Evolutionary conservation across 1,140 invertebrate genomes (phyloP).

Genomic region (Drosophila kurseongensis): DNA sequence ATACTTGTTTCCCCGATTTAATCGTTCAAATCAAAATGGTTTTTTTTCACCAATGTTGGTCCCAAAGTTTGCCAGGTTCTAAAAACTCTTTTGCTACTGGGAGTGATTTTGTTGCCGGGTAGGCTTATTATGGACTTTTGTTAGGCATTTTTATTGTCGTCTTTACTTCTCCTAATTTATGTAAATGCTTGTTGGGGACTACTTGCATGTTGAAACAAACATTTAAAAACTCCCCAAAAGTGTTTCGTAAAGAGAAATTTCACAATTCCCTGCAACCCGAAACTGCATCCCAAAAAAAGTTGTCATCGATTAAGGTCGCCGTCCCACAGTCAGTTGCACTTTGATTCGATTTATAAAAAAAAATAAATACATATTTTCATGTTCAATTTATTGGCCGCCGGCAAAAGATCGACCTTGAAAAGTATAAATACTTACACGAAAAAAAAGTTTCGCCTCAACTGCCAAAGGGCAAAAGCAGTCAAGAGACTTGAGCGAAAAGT

Average conservation of each 20-base stretch:
- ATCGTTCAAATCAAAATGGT: conserved; percentile 6
- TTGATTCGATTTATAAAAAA: conserved; percentile 28
- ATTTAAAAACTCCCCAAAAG: conserved; percentile 42
- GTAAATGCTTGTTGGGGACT: conserved; percentile 14
- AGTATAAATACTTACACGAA: conserved; percentile 45
- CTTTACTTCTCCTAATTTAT: conserved; percentile 11
- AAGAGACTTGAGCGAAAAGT: conserved; percentile 36
- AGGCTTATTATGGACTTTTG: conserved; percentile 19
- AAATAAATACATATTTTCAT: conserved; percentile 40
- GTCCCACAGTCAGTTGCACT: conserved; percentile 67
- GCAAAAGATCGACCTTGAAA: conserved; percentile 68
- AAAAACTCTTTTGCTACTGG: conserved; percentile 16
- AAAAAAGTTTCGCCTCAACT: conserved; percentile 38
- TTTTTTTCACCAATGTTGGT: background rate
- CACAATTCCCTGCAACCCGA: conserved; percentile 36
- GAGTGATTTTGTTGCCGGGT: conserved; percentile 26
- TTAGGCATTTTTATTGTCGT: conserved; percentile 21
- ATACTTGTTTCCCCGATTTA: conserved; percentile 42
- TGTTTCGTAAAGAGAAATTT: conserved; percentile 42
- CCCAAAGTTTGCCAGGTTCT: conserved; percentile 25
- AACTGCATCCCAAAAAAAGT: conserved; percentile 43
- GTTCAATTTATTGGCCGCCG: conserved; percentile 34
- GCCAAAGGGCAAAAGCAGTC: conserved; percentile 53
- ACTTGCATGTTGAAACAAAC: conserved; percentile 12
- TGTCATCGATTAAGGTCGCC: conserved; percentile 75